Base-by-base conservation (phyloP, 2,888 invertebrate species). In the Eubasilissa splendida region DNA sequence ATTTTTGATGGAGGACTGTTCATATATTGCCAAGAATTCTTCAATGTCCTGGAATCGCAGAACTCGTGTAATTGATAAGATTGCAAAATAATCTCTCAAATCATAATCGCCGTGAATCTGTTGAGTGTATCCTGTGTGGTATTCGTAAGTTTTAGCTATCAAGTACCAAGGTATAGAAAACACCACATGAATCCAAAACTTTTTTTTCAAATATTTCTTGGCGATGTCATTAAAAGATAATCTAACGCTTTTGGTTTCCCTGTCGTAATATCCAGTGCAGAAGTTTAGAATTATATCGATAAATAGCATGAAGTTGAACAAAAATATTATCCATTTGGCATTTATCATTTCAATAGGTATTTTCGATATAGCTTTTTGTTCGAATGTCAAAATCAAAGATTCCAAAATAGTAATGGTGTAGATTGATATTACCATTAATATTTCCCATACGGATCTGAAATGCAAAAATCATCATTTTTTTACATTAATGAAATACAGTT, bases 201-300 rank as follows among this genome's bases (percentile, higher is more conserved):
- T 65, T 4, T 4, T 66, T 63, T 54, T 59, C 11, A 70, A n/a
- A 31, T 71, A 79, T 7, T 79, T 50, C 11, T 22, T 52, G 31
- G 54, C 59, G 4, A 79, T 79, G 11, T 58, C 56, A 7, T 31
- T 60, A 11, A 10, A 9, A 12, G 50, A 22, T n/a, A 79, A 60
- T 5, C n/a, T 14, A 2, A 79, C 65, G 1, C 31, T 71, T 73
- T 63, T 71, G 42, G 31, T 73, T 14, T 73, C 68, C 10, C 11
- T 50, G 14, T 79, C 78, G 42, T 79, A 79, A 50, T 56, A 79
- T 11, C 79, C 79, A 7, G 79, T 79, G 12, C 10, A 42, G 14
- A 79, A 79, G 66, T 79, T 79, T 2, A 79, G 52, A 12, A 65
- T 31, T n/a, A 79, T 74, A 59, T 79, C 79, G 7, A 74, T 54